phyloP scores from a whole-genome alignment of 2,888 invertebrate genomes.

The Netelia inedita region DNA sequence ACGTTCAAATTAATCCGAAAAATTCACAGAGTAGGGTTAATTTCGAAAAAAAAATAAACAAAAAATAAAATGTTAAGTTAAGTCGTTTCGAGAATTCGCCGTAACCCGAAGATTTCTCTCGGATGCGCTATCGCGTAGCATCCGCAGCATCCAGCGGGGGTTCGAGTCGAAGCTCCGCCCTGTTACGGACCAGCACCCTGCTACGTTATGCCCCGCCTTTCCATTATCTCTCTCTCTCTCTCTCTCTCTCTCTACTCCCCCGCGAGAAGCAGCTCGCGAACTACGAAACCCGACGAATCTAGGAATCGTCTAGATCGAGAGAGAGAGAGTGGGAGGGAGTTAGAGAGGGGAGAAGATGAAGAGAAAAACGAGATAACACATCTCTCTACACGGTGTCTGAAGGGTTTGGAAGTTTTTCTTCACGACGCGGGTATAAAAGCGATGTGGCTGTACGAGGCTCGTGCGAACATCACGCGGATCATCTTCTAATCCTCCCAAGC shows the following conservation, averaged over 20 bases:
- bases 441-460: background rate
- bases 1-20: no score
- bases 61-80: background rate
- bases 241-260: no score
- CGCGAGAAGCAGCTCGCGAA: no score
- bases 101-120: background rate
- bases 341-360: slow-evolving; percentile 21
- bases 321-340: slow-evolving; percentile 10
- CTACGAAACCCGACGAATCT: no score
- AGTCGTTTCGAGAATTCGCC: background rate
- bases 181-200: slow-evolving; percentile 53
- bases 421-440: background rate
- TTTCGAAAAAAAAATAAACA: background rate
- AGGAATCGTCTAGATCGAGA: background rate
- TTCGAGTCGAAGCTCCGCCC: slow-evolving; percentile 62
- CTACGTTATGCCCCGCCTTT: slow-evolving; percentile 67
- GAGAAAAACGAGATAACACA: slow-evolving; percentile 17
- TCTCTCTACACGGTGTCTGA: no score
- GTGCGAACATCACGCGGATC: slow-evolving; percentile 16
- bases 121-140: background rate
- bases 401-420: slow-evolving; percentile 11
- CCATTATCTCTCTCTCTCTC: slow-evolving; percentile 65
- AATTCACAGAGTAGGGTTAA: background rate
- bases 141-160: slow-evolving; percentile 18
- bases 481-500: slow-evolving; percentile 25